These are phyloP conservation scores for Solen grandis DNA, from an alignment of 1,140 invertebrate genomes.

Conservation along the genomic window DNA sequence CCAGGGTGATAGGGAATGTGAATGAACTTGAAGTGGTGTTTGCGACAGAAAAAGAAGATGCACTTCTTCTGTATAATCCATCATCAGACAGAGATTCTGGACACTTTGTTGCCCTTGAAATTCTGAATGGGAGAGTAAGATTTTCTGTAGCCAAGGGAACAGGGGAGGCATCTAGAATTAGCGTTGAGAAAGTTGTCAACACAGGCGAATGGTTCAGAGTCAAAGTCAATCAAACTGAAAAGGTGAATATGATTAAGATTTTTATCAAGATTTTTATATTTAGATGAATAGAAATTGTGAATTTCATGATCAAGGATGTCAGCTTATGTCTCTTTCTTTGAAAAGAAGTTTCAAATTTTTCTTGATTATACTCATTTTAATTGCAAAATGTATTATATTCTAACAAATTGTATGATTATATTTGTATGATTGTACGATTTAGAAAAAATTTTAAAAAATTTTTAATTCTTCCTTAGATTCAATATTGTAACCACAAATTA, in stretches of 20 bases:
- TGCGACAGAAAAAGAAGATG: constrained; percentile 92
- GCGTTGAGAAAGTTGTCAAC: constrained; percentile 86
- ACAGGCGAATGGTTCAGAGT: constrained; percentile 96
- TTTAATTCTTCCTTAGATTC: too few species aligned
- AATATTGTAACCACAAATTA: too few species aligned
- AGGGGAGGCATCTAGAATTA: constrained; percentile 87
- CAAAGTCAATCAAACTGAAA: constrained; percentile 92
- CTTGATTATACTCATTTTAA: too few species aligned
- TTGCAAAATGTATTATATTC: too few species aligned
- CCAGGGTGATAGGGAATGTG: constrained; percentile 90
- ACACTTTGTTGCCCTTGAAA: constrained; percentile 93
- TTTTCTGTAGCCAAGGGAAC: constrained; percentile 91
- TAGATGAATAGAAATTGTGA: too few species aligned
- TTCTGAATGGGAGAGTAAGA: constrained; percentile 89
- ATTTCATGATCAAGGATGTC: too few species aligned
- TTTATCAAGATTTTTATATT: too few species aligned
- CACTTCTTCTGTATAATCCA: constrained; percentile 94
- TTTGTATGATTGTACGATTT: background rate
- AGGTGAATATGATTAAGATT: too few species aligned
- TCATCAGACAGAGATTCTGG: constrained; percentile 84
- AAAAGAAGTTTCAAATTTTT: too few species aligned
- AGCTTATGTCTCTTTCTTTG: too few species aligned
- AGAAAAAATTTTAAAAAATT: too few species aligned
- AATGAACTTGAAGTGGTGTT: constrained; percentile 91
- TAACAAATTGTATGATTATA: too few species aligned